Conservation (phyloP, 2,113 vertebrate species). For the Nothoprocta perdicaria region DNA sequence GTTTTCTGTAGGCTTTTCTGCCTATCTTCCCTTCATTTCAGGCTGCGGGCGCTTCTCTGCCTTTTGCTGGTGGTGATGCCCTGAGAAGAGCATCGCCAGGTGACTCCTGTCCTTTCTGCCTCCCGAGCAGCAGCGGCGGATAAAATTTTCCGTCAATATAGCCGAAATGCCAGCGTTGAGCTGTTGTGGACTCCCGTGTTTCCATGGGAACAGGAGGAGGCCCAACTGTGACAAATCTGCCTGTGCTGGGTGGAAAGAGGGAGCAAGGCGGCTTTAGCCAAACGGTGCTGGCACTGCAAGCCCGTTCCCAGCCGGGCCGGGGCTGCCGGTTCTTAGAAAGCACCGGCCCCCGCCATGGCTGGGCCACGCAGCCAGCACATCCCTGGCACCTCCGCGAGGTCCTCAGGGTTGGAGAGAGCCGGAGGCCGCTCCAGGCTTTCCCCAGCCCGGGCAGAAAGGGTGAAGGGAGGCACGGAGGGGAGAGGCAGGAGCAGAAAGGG, state of each 20-base stretch:
- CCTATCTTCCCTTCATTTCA: neutral
- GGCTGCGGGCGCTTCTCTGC: neutral
- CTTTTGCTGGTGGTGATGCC: neutral
- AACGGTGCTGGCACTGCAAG: neutral
- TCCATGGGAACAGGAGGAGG: constrained; percentile 72
- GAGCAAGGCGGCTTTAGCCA: neutral
- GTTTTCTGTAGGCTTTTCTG: neutral
- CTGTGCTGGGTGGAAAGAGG: constrained; percentile 38
- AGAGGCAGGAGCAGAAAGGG: neutral
- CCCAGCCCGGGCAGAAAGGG: neutral
- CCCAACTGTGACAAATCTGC: constrained; percentile 63
- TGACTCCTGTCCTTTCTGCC: constrained; percentile 1
- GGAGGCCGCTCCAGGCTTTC: neutral
- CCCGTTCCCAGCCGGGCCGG: neutral
- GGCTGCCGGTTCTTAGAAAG: too few relatives aligned
- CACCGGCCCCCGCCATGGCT: neutral
- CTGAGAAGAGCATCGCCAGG: neutral
- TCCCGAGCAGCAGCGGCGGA: constrained; percentile 23
- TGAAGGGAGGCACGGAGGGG: neutral
- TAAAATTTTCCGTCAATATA: constrained; percentile 56
- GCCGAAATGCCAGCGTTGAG: constrained; percentile 23
- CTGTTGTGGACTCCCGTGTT: constrained; percentile 67
- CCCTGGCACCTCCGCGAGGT: too few relatives aligned
- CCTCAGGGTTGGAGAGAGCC: neutral
- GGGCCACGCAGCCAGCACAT: neutral